These are phyloP conservation scores for Hyles vespertilio DNA, from an alignment of 1,140 invertebrate genomes.

Conservation along the genomic window DNA sequence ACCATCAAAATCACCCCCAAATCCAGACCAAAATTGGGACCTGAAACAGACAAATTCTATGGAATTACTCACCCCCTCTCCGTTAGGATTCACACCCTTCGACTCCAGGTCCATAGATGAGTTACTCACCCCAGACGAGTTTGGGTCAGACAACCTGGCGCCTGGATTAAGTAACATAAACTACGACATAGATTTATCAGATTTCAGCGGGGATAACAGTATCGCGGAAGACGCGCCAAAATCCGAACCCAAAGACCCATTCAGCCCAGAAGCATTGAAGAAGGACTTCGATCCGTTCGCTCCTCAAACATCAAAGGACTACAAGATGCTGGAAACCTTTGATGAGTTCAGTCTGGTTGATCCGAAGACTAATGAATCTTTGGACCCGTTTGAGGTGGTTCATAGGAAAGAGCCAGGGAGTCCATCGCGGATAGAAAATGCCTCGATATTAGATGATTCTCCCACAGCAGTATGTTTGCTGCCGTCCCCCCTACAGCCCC, in stretches of 20 bases:
- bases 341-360: conserved; percentile 55
- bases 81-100: conserved; percentile 69
- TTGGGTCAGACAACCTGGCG: conserved; percentile 64
- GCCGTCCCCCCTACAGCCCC: conserved; percentile 79
- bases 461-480: conserved; percentile 77
- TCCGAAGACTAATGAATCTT: conserved; percentile 23
- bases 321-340: conserved; percentile 42
- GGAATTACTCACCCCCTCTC: conserved; percentile 76
- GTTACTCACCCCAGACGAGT: conserved; percentile 77
- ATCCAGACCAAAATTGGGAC: conserved; percentile 43
- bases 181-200: conserved; percentile 84
- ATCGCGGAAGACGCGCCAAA: conserved; percentile 77
- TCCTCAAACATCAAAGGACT: conserved; percentile 31
- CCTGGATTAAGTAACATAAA: conserved; percentile 81
- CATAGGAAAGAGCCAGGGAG: conserved; percentile 36
- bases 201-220: conserved; percentile 82
- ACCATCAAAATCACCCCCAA: conserved; percentile 47
- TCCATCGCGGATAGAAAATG: conserved; percentile 12
- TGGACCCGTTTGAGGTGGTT: conserved; percentile 50
- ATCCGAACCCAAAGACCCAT: conserved; percentile 44
- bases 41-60: conserved; percentile 55
- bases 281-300: conserved; percentile 50
- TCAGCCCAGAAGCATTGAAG: conserved; percentile 48
- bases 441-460: conserved; percentile 78
- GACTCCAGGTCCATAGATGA: conserved; percentile 77